Base-by-base conservation (phyloP, 2,797 vertebrate genomes). In the Gouania willdenowi region DNA sequence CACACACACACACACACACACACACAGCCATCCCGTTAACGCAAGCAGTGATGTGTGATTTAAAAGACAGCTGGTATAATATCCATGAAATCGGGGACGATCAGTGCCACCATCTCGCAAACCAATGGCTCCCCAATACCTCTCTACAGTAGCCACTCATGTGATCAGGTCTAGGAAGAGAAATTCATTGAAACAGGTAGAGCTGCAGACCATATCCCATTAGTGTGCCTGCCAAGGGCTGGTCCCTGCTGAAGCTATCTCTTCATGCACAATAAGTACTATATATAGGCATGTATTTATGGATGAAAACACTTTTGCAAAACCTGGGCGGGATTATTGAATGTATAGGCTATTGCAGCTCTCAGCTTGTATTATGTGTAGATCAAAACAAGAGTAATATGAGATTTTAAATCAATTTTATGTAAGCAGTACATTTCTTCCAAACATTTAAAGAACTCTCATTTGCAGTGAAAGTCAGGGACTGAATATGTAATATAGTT, bases 171-270 rank as follows among this genome's bases (percentile, higher is more conserved):
- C 67, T 73, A 59, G 30, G 48, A 60, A 74, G 78, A 68, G 72
- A 81, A 84, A 81, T 73, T 65, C 67, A 78, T 64, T 51, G 75
- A 80, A 85, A 85, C 79, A 82, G 79, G 82, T 84, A 71, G 80
- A 70, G 75, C 72, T 60, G 63, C 79, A 75, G 75, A 84, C 73
- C 83, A 77, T 82, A 75, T 79, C 83, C 79, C 83, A 86, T 84
- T 84, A 84, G 76, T 47, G 45, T 50, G 64, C 25, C 66, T 84
- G 80, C 77, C 81, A 85, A 82, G 73, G 77, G 72, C 77, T 35
- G 46, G 61, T 75, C 75, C 72, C 79, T 69, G 56, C 53, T 75
- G 72, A 56, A 76, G 78, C 41, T 80, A 77, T 57, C 48, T 82
- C 58, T 83, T 78, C 75, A 82, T 78, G 82, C 81, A 76, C 66